Percentiles rank a stretch among this genome's conserved stretches.
phyloP scores from a whole-genome alignment of 2,113 vertebrate genomes.

The Albula goreensis region DNA sequence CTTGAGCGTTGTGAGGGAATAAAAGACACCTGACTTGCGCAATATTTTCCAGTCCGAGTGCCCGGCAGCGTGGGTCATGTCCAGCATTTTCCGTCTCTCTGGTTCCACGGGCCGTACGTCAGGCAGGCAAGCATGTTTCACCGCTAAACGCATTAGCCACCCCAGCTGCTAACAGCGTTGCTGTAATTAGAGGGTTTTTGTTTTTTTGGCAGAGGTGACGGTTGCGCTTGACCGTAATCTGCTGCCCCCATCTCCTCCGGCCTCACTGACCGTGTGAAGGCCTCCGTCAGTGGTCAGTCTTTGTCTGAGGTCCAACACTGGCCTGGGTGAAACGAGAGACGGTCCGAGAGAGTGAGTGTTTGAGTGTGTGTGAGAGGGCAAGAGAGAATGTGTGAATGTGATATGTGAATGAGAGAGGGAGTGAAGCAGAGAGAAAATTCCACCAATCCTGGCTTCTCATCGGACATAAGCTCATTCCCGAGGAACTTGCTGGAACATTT shows the following conservation, averaged over 20 bases:
- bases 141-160: neutral
- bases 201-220: no score
- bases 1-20: neutral
- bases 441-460: neutral
- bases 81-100: slow-evolving; percentile 23
- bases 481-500: neutral
- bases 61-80: slow-evolving; percentile 15
- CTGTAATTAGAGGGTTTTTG: neutral
- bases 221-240: neutral
- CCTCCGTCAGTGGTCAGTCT: neutral
- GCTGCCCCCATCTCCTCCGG: neutral
- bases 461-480: neutral
- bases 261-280: neutral
- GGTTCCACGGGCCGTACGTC: neutral
- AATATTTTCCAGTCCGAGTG: slow-evolving; percentile 39
- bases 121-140: neutral
- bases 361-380: neutral
- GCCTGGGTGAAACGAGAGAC: neutral
- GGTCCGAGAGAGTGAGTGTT: neutral
- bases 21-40: slow-evolving; percentile 43
- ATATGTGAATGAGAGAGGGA: neutral
- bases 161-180: neutral
- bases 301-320: neutral
- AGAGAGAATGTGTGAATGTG: neutral
- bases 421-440: neutral